phyloP scores from a whole-genome alignment of 2,113 vertebrate genomes.

The Isichthys henryi region DNA sequence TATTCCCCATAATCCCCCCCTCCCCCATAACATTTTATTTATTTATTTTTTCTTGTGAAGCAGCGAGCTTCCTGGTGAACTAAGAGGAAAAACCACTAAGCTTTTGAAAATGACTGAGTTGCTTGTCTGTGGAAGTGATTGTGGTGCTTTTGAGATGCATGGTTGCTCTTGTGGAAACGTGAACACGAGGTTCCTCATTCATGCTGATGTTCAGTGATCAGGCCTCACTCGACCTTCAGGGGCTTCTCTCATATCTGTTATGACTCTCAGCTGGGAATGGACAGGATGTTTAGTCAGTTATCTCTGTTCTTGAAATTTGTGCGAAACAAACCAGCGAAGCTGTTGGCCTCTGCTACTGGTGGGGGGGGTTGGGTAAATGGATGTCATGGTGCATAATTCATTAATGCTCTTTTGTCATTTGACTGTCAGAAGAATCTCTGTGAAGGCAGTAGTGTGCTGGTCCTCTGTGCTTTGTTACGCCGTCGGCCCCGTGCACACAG shows the following conservation, averaged over 20 bases:
- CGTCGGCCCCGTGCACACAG: neutral
- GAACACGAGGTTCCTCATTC: neutral
- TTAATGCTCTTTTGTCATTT: neutral
- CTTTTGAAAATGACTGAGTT: neutral
- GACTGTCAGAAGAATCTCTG: neutral
- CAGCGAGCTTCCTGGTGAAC: neutral
- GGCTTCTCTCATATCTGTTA: neutral
- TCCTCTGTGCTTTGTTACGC: neutral
- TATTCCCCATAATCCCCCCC: neutral
- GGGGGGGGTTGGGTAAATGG: neutral
- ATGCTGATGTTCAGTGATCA: neutral
- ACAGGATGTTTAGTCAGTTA: neutral
- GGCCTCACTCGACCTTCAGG: neutral
- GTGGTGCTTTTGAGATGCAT: neutral
- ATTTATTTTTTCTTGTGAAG: neutral
- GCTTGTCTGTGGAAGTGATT: neutral
- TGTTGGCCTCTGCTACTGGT: neutral
- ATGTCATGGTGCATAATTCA: neutral
- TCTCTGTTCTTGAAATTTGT: neutral
- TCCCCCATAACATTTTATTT: neutral
- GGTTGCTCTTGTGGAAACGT: neutral
- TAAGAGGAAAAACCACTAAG: neutral
- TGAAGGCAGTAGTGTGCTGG: neutral
- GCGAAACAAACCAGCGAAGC: neutral
- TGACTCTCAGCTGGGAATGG: neutral